Evolutionary conservation across 2,113 vertebrate species (phyloP), one percentile per base, ranked within the genome.

Genomic region (Nematolebias whitei): DNA sequence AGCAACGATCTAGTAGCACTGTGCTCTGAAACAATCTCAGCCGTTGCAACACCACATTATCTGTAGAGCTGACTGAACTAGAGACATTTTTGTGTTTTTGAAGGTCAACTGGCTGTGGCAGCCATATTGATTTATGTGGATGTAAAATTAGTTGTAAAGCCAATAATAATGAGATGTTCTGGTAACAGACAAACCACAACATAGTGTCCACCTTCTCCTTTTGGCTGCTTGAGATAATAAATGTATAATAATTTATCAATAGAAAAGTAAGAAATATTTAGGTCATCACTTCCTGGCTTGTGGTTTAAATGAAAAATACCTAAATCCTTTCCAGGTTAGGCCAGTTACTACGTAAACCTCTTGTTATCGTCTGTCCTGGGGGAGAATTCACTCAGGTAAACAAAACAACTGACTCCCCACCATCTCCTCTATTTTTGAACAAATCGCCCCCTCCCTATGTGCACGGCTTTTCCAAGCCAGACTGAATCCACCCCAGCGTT

Each of bases 381-480:
- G 70, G 74, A 70, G 51, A 71, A 62, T 71, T 16, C 23, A 47
- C 7, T 11, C 22, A 5, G 38, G 60, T 63, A 76, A 76, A 60
- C 35, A 76, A 74, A 74, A 78, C 66, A 48, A 63, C 74, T 80
- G 74, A 70, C 56, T 76, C 51, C 70, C 71, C 60, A 48, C 60
- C 45, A 45, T 57, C 60, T 60, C 63, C 13, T 15, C 74, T 65
- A 65, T 57, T 47, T 71, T 62, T 71, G 51, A 83, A 77, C 51
- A 76, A 79, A 79, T 67, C 54, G 24, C 55, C 47, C 13, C n/a
- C 53, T 74, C 13, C n/a, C 53, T 76, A 67, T 80, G 69, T 43
- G n/a, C n/a, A 1, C 69, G 80, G 84, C 73, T 57, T 68, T 78
- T 66, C 68, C 68, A 74, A 76, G 71, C 81, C 68, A 79, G 74